phyloP scores from a whole-genome alignment of 2,888 invertebrate species.

The Tenthredo livida region DNA sequence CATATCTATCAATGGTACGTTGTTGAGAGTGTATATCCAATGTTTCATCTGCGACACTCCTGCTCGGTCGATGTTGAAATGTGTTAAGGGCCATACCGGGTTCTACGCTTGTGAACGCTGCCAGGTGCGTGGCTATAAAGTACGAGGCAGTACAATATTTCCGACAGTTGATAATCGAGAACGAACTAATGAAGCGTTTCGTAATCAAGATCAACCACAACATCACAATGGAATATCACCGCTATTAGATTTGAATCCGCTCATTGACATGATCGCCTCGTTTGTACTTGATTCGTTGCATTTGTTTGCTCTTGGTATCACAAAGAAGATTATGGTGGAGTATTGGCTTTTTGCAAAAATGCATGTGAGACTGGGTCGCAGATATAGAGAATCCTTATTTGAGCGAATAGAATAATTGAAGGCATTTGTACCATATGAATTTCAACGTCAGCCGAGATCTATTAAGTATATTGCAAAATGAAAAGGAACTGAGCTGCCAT shows the following conservation, averaged over 20 bases:
- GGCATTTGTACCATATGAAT: constrained; percentile 31
- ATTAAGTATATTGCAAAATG: constrained; percentile 38
- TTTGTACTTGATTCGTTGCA: constrained; percentile 5
- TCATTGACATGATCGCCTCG: background rate
- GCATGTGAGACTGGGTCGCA: constrained; percentile 5
- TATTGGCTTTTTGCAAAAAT: constrained; percentile 9
- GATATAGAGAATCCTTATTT: background rate
- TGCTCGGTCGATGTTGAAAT: constrained; percentile 57
- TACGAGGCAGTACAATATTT: background rate
- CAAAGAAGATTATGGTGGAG: constrained; percentile 49
- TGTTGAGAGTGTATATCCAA: constrained; percentile 55
- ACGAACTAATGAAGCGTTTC: too few species aligned
- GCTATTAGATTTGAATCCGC: constrained; percentile 2
- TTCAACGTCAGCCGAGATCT: constrained; percentile 49
- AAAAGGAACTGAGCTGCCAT: constrained; percentile 46
- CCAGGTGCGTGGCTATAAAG: constrained; percentile 46
- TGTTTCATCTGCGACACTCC: constrained; percentile 59
- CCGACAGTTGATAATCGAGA: constrained; percentile 34
- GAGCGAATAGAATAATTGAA: background rate
- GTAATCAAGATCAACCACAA: constrained; percentile 21
- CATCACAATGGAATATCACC: constrained; percentile 28
- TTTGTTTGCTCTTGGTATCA: background rate
- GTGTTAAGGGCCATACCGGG: constrained; percentile 57
- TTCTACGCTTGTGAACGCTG: constrained; percentile 59
- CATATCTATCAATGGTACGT: constrained; percentile 50